Percentiles rank a stretch among this genome's conserved stretches.
Evolutionary conservation across 2,113 vertebrate species (phyloP).

Genomic region (Platycercus adscitus): DNA sequence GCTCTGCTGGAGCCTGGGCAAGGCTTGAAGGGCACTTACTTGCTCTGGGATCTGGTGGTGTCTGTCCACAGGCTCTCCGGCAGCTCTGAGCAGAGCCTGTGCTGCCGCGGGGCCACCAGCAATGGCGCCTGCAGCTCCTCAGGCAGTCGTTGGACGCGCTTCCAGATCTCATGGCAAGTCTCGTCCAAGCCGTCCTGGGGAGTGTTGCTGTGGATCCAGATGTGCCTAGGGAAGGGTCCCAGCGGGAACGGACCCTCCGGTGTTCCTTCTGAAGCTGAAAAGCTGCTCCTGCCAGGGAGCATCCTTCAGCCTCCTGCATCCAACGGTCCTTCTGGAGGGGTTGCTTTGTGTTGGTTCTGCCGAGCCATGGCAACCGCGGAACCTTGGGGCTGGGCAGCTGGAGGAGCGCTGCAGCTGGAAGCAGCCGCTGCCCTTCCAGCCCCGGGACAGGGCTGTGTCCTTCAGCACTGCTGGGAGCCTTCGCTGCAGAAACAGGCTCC

Average conservation of each 20-base stretch:
- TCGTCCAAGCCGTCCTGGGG: conserved; percentile 78
- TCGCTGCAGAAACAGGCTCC: not conserved
- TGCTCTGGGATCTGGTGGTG: not conserved
- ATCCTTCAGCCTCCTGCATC: conserved; percentile 17
- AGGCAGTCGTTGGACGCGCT: conserved; percentile 53
- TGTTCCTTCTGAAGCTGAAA: not conserved
- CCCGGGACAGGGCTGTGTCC: fast-evolving
- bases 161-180: conserved; percentile 82
- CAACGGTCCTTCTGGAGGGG: not conserved
- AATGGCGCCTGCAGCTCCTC: conserved; percentile 36
- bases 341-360: not conserved
- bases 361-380: conserved; percentile 69
- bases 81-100: not conserved
- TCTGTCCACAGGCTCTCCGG: not conserved
- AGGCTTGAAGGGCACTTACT: conserved; percentile 19
- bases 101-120: not conserved
- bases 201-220: conserved; percentile 80
- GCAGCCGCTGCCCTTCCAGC: not conserved
- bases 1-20: not conserved
- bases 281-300: not conserved
- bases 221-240: conserved; percentile 80
- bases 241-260: conserved; percentile 55
- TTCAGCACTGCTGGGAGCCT: fast-evolving
- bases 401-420: conserved; percentile 34
- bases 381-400: conserved; percentile 23